phyloP scores from a whole-genome alignment of 1,140 invertebrate species.

The Papilio glaucus region DNA sequence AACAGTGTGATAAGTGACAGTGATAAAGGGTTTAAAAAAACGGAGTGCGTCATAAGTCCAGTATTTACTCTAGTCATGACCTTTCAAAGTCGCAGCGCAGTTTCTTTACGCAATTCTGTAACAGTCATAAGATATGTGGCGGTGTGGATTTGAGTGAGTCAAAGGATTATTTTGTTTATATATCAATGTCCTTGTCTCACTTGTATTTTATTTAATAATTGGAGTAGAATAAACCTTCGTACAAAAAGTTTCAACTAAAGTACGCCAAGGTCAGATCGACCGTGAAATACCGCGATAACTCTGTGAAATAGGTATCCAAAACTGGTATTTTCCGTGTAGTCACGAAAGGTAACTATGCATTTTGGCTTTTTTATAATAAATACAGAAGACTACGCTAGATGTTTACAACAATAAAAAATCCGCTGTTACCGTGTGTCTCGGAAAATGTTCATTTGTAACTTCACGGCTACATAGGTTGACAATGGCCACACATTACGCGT shows the following conservation, averaged over 20 bases:
- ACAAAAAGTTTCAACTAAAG: not conserved
- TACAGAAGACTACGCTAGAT: not conserved
- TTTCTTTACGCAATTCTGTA: no score
- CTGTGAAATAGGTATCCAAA: not conserved
- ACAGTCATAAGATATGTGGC: no score
- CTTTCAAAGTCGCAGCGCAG: no score
- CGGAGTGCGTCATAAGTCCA: no score
- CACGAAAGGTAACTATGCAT: constrained; percentile 13
- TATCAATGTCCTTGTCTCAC: no score
- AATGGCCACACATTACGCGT: constrained; percentile 28
- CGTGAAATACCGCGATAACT: not conserved
- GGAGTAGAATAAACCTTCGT: not conserved
- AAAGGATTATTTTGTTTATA: not conserved
- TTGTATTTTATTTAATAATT: not conserved
- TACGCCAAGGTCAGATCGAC: constrained; percentile 13
- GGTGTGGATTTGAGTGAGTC: no score
- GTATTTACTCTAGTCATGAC: no score
- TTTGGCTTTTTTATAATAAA: not conserved
- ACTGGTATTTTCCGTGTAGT: constrained; percentile 8
- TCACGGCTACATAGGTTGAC: constrained; percentile 43
- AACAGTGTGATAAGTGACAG: no score
- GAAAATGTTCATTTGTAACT: constrained; percentile 47
- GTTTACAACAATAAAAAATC: constrained; percentile 3
- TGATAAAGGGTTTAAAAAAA: no score
- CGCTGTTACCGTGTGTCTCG: constrained; percentile 41